Evolutionary conservation across 2,113 vertebrate genomes (phyloP).

Genomic region (Phalacrocorax pelagicus): DNA sequence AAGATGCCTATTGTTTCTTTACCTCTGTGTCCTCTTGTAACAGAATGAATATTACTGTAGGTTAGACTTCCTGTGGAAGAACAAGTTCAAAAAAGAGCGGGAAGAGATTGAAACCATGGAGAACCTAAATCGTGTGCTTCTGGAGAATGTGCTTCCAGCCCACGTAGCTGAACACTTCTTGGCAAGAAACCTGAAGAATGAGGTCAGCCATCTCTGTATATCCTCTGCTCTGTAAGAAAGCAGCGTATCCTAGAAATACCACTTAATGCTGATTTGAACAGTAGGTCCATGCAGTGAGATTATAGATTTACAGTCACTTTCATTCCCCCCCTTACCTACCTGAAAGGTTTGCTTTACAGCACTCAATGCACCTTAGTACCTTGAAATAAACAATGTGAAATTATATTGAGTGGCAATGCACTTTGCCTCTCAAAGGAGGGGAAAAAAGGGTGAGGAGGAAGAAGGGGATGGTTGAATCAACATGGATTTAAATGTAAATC

Average conservation of each 20-base stretch:
- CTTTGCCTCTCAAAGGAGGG: background rate
- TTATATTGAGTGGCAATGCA: background rate
- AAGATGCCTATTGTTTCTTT: constrained; percentile 92
- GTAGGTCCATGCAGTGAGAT: background rate
- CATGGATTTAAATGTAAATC: background rate
- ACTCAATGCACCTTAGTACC: background rate
- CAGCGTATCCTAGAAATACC: background rate
- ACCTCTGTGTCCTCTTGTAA: constrained; percentile 99
- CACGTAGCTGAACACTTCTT: constrained; percentile 98
- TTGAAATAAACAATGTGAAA: background rate
- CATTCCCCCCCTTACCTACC: background rate
- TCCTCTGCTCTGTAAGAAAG: background rate
- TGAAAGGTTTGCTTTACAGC: background rate
- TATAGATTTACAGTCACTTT: background rate
- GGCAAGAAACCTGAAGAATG: constrained; percentile 96
- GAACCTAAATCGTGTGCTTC: constrained; percentile 93
- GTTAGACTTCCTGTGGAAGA: constrained; percentile 99
- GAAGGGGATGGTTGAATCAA: background rate
- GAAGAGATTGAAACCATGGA: constrained; percentile 99
- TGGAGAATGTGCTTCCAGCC: constrained; percentile 96
- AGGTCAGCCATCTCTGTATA: constrained; percentile 77
- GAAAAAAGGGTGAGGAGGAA: background rate
- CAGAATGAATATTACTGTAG: constrained; percentile 99
- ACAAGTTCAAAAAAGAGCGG: constrained; percentile 99
- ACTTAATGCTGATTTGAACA: background rate